Evolutionary conservation across 2,888 invertebrate genomes (phyloP), one percentile per base, ranked within the genome.

Genomic region (Cryptophagus acutangulus): DNA sequence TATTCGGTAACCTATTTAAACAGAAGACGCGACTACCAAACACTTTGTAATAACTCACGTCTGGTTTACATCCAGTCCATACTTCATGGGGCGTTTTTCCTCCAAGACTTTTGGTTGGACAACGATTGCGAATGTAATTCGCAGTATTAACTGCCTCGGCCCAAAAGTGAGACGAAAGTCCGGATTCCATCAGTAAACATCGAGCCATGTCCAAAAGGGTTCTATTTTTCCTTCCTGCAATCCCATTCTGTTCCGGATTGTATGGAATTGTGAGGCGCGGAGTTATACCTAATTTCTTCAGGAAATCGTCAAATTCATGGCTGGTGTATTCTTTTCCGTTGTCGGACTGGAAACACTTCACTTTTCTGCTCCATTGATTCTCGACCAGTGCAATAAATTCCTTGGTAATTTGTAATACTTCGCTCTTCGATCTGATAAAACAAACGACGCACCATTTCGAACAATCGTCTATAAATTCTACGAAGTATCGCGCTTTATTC

Each of bases 391-490:
- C 28, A 5, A 45, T 41, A 33, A 30, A 53, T 25, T 49, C 45
- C 37, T 46, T 43, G 14, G 47, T 46, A 17, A 10, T 36, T 16
- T 49, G 18, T 8, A 47, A 31, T 6, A 52, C 52, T 12, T 60
- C 52, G 17, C 28, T 29, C 39, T 58, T 60, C 2, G 38, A 37
- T 40, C 41, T 51, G 4, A 57, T 9, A 26, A 57, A 54, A 8
- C 41, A 25, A 17, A 58, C 45, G n/a, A 38, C 43, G 17, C 48
- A 48, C 37, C 45, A 58, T 24, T 45, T 39, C 2, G 48, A 45
- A 38, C 36, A 36, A 40, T 58, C 54, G 31, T 57, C 56, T 13
- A 58, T 55, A 30, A 59, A 56, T 26, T 46, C 45, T 1, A 54
- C 34, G 24, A 52, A 52, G 39, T 54, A 56, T 43, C 28, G 40